Base-by-base conservation (phyloP, 1,140 invertebrate species). In the Manduca sexta region DNA sequence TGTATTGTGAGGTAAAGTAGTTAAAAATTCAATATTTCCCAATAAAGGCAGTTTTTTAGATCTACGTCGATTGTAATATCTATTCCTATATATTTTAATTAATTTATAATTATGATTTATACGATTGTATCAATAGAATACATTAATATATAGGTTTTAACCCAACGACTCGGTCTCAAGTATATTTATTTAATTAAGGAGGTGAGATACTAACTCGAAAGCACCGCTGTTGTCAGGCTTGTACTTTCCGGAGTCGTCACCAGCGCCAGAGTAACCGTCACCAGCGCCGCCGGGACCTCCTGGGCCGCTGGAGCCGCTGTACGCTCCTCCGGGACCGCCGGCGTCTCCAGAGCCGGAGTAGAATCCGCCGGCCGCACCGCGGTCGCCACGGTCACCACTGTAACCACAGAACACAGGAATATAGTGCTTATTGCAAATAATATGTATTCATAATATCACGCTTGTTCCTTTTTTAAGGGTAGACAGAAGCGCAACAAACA, bases 351-450 rank as follows among this genome's bases (percentile, higher is more conserved):
- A 49, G 35, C 71, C 70, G 6, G 52, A 52, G 61, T 83, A 83
- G 59, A 69, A 72, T 17, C 79, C 79, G 5, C 77, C 75, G 49
- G 69, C 69, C 16, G 51, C 50, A 7, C 80, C 80, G 16, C 74
- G 69, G 67, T 84, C 80, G n/a, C 80, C 80, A 30, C 75, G 74
- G 54, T 80, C 77, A 49, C 80, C 80, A 53, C 75, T 80, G 47
- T 14, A 29, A 31, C n/a, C 14, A 37, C 13, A 0, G 16, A 4
- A 37, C n/a, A n/a, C n/a, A n/a, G n/a, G n/a, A n/a, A n/a, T n/a
- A n/a, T n/a, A n/a, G n/a, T n/a, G n/a, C n/a, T n/a, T n/a, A n/a
- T n/a, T n/a, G n/a, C n/a, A n/a, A n/a, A n/a, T n/a, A n/a, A n/a
- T n/a, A n/a, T n/a, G n/a, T n/a, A n/a, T n/a, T n/a, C n/a, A n/a